Conservation (phyloP, 2,113 vertebrate species). For the Eolophus roseicapilla region DNA sequence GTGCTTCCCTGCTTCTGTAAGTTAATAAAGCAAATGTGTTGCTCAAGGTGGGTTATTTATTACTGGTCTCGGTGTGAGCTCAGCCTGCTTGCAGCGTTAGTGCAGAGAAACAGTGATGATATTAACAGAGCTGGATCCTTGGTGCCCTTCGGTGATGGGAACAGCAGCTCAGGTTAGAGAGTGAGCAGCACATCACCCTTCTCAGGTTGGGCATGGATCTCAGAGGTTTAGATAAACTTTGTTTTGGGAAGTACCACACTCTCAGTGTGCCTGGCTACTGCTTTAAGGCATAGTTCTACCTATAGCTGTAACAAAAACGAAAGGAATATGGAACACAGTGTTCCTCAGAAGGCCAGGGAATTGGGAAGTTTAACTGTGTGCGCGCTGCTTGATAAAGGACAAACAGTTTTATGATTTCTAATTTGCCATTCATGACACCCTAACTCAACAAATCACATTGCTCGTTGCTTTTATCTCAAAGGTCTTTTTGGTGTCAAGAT, state of each 20-base stretch:
- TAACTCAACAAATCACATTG: background rate
- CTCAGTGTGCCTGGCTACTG: background rate
- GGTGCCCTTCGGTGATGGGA: background rate
- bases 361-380: background rate
- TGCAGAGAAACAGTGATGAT: background rate
- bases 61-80: background rate
- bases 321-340: background rate
- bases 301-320: background rate
- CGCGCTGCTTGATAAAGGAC: background rate
- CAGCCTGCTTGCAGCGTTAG: background rate
- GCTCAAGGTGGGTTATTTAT: background rate
- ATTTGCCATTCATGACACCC: background rate
- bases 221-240: background rate
- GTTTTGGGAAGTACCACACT: background rate
- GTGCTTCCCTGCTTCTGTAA: background rate
- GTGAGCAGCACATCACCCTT: background rate
- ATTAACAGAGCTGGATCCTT: background rate
- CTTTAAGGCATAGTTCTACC: background rate
- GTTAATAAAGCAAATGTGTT: background rate
- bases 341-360: background rate
- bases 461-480: background rate
- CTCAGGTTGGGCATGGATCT: background rate
- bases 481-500: background rate
- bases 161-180: background rate
- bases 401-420: background rate